These are phyloP conservation scores for Drosophila fuyamai DNA, from an alignment of 1,140 invertebrate species.

Conservation along the genomic window DNA sequence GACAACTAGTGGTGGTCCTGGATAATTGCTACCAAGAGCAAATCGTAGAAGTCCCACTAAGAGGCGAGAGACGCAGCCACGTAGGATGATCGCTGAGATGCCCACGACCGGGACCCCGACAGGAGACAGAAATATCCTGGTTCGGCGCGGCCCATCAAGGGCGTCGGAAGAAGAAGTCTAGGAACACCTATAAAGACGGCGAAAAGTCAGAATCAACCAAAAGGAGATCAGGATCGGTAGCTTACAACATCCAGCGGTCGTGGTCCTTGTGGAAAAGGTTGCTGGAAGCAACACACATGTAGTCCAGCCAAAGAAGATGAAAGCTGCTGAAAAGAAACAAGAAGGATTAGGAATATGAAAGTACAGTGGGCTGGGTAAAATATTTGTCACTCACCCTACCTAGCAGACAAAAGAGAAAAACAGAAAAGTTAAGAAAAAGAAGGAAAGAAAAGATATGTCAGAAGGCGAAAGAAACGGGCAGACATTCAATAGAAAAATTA, in stretches of 20 bases:
- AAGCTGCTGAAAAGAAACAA: not conserved
- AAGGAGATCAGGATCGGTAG: not conserved
- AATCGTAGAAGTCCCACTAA: too few species aligned
- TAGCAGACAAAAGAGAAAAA: not conserved
- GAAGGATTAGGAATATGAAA: not conserved
- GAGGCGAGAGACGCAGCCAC: too few species aligned
- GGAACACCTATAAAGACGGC: too few species aligned
- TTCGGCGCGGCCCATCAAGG: too few species aligned
- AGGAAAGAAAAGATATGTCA: not conserved
- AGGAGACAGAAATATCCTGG: too few species aligned
- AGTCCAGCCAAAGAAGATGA: not conserved
- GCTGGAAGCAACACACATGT: not conserved
- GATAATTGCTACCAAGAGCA: too few species aligned
- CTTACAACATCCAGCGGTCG: too few species aligned
- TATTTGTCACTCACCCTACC: constrained; percentile 1
- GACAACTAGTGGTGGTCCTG: too few species aligned
- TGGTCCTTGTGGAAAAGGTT: too few species aligned
- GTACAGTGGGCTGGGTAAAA: constrained; percentile 1
- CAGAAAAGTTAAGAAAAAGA: constrained; percentile 1
- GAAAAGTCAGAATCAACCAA: not conserved
- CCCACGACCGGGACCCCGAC: too few species aligned
- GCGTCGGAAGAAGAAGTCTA: not conserved
- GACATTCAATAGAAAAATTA: not conserved
- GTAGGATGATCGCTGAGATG: too few species aligned
- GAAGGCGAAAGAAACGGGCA: not conserved